These are phyloP conservation scores for Temnothorax longispinosus DNA, from an alignment of 1,140 invertebrate species.

Conservation along the genomic window DNA sequence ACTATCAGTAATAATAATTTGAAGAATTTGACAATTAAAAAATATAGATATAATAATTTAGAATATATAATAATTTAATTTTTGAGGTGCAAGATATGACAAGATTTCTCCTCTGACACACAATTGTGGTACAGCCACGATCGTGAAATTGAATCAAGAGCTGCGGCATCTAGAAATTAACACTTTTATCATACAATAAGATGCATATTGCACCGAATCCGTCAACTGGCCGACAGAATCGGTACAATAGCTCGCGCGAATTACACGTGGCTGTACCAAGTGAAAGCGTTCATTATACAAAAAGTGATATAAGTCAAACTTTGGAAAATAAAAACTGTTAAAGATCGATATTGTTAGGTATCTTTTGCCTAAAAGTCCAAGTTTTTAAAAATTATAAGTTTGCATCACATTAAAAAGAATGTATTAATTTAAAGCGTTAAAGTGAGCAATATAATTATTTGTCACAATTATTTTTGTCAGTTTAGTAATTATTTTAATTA, in stretches of 20 bases:
- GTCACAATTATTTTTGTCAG: background rate
- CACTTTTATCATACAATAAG: constrained; percentile 9
- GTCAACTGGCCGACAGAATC: constrained; percentile 71
- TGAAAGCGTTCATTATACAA: constrained; percentile 10
- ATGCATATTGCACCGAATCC: constrained; percentile 69
- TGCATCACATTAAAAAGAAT: background rate
- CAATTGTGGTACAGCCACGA: constrained; percentile 53
- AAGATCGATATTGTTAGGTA: background rate
- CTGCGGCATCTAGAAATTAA: background rate
- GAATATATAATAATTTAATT: background rate
- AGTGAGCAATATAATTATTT: background rate
- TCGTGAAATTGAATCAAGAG: constrained; percentile 42
- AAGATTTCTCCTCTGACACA: constrained; percentile 57
- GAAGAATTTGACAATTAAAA: background rate
- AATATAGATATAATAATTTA: background rate
- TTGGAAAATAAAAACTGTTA: background rate
- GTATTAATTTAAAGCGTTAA: background rate
- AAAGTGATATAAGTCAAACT: constrained; percentile 32
- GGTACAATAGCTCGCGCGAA: constrained; percentile 56
- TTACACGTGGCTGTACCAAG: constrained; percentile 62
- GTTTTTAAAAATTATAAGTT: background rate
- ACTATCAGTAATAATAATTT: background rate
- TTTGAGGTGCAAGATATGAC: background rate
- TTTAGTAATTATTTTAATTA: background rate
- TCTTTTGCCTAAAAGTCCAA: background rate